Conservation (phyloP, 2,113 vertebrate genomes). For the Melanostigma gelatinosum region DNA sequence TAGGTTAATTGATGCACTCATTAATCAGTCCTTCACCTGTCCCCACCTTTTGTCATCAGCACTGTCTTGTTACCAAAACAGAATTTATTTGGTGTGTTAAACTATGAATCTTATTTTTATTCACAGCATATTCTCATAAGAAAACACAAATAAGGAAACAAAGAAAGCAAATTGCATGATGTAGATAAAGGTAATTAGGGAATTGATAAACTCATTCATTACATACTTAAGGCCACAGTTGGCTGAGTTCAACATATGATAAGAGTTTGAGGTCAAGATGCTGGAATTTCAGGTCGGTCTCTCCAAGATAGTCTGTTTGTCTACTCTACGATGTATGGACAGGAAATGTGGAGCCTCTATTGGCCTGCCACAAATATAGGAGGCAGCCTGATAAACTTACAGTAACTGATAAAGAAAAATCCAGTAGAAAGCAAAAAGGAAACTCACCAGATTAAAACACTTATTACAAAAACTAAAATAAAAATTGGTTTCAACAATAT, state of each 20-base stretch:
- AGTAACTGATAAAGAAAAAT: not conserved
- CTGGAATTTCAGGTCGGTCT: conserved; percentile 71
- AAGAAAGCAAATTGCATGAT: not conserved
- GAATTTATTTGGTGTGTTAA: not conserved
- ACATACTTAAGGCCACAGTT: not conserved
- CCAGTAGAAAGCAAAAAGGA: not conserved
- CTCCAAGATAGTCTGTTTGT: not conserved
- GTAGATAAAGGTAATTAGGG: not conserved
- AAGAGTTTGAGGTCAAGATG: conserved; percentile 1
- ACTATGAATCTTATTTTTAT: not conserved
- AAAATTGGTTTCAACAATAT: no score
- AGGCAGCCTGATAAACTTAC: conserved; percentile 54
- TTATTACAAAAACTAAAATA: no score
- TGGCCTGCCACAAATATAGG: conserved; percentile 54
- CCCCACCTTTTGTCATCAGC: not conserved
- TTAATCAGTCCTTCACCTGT: not conserved
- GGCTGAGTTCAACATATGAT: not conserved
- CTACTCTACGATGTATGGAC: not conserved
- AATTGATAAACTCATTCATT: not conserved
- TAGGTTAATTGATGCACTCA: not conserved
- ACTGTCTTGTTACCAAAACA: not conserved
- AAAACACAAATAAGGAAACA: not conserved
- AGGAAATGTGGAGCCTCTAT: not conserved
- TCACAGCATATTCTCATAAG: not conserved
- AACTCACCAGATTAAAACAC: no score